Conservation (phyloP, 2,113 vertebrate species). For the Cyprinodon tularosa region DNA sequence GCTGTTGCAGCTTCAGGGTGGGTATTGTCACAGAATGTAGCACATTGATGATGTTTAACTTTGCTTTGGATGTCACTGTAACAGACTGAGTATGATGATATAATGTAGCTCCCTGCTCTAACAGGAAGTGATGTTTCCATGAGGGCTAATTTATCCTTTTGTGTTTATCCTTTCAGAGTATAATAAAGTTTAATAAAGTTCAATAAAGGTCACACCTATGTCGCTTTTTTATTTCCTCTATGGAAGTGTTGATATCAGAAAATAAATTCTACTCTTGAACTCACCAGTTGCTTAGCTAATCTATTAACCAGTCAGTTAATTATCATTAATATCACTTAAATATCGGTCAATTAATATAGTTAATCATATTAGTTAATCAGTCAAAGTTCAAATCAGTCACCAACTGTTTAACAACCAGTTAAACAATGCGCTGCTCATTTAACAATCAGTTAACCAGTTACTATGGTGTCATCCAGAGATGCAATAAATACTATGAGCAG, state of each 20-base stretch:
- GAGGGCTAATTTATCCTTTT: slow-evolving; percentile 17
- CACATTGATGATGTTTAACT: slow-evolving; percentile 1
- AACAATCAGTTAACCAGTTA: too few relatives aligned
- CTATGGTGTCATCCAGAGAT: too few relatives aligned
- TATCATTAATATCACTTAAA: too few relatives aligned
- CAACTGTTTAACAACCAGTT: too few relatives aligned
- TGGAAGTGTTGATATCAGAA: neutral
- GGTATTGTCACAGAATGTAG: neutral
- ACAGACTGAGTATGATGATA: slow-evolving; percentile 3
- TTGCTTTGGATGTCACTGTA: slow-evolving; percentile 4
- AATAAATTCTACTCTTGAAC: neutral
- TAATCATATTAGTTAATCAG: too few relatives aligned
- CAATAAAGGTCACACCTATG: neutral
- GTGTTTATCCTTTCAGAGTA: slow-evolving; percentile 43
- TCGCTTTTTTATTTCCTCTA: neutral
- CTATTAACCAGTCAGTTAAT: too few relatives aligned
- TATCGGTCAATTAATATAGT: too few relatives aligned
- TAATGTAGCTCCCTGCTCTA: neutral
- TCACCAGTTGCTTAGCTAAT: neutral
- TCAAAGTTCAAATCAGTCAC: too few relatives aligned
- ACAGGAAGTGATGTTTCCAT: slow-evolving; percentile 28
- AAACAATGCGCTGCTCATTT: too few relatives aligned
- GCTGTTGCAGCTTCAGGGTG: neutral
- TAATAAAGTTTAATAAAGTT: slow-evolving; percentile 32
- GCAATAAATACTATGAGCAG: too few relatives aligned